Percentiles rank a stretch among this genome's conserved stretches.
Evolutionary conservation across 1,140 invertebrate species (phyloP).

Genomic region (Drosophila athabasca): DNA sequence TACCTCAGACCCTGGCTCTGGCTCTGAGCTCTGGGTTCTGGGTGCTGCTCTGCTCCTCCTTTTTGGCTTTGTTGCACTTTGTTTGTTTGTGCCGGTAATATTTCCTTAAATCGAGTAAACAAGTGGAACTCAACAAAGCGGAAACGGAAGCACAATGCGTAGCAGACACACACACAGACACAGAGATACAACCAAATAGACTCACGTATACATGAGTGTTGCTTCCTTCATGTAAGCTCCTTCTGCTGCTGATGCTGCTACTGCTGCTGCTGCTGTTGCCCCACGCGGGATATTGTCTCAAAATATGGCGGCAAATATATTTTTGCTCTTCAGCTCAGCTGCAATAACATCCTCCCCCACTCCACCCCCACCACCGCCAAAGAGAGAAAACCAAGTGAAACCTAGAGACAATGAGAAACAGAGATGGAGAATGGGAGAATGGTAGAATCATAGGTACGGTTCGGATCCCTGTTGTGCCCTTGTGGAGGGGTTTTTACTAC

Average conservation of each 20-base stretch:
- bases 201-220: slow-evolving; percentile 26
- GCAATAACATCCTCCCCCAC: slow-evolving; percentile 41
- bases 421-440: slow-evolving; percentile 9
- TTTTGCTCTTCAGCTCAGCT: slow-evolving; percentile 59
- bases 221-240: slow-evolving; percentile 50
- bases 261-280: neutral
- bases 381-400: too few relatives aligned
- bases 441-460: neutral
- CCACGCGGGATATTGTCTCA: slow-evolving; percentile 74
- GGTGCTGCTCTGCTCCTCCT: slow-evolving; percentile 20
- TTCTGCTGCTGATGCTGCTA: neutral
- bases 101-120: slow-evolving; percentile 82
- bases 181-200: slow-evolving; percentile 5
- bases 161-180: slow-evolving; percentile 42
- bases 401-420: too few relatives aligned
- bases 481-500: too few relatives aligned
- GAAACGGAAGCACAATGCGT: slow-evolving; percentile 81
- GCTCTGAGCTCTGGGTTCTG: neutral
- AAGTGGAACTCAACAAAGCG: slow-evolving; percentile 81
- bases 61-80: slow-evolving; percentile 67
- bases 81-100: slow-evolving; percentile 81
- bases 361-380: neutral
- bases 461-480: neutral
- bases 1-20: slow-evolving; percentile 17
- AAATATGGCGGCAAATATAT: slow-evolving; percentile 81